Evolutionary conservation across 2,888 invertebrate genomes (phyloP), one percentile per base, ranked within the genome.

Genomic region (Koerneria pararmatus): DNA sequence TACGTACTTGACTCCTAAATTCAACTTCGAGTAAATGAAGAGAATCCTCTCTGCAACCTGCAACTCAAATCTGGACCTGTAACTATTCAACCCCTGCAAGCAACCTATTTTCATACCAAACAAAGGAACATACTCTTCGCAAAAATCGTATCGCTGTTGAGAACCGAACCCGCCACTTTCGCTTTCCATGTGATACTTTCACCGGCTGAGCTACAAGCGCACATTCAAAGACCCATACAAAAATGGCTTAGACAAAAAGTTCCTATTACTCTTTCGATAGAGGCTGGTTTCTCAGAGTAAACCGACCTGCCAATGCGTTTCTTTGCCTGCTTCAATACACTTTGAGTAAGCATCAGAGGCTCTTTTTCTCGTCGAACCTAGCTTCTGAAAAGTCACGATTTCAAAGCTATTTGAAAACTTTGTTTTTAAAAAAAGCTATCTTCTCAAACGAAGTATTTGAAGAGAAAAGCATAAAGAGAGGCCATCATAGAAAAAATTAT

Each of bases 11-110:
- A 95, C 94, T 0, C 97, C 97, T 0, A 95, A 94, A 87, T 98
- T 98, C 19, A 97, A 87, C 86, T 98, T 98, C 0, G 95, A 94
- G 84, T 97, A 99, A 0, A 98, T 88, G 85, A 98, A 98, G 67
- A 98, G 87, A 84, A 98, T 93, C 69, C 98, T 87, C 84, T 98
- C 95, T 19, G 80, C 77, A 11, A 83, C 95, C 86, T 98, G 95
- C 97, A 65, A 19, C n/a, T 41, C 11, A 41, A 8, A 41, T 11
- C 41, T 41, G 11, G 41, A 19, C 8, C 19, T 11, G 19, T 19
- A 11, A 19, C 8, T 41, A 41, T 11, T 19, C 19, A 41, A 41
- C 19, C 41, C 8, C 19, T 11, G 19, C 41, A 11, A 19, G 19
- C 19, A 41, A 41, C 41, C 19, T 8, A 41, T 41, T 41, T 11